A percentile compares a stretch with the other conserved stretches of the same genome.
phyloP scores from a whole-genome alignment of 2,888 invertebrate genomes.

The Erpobdella octoculata region DNA sequence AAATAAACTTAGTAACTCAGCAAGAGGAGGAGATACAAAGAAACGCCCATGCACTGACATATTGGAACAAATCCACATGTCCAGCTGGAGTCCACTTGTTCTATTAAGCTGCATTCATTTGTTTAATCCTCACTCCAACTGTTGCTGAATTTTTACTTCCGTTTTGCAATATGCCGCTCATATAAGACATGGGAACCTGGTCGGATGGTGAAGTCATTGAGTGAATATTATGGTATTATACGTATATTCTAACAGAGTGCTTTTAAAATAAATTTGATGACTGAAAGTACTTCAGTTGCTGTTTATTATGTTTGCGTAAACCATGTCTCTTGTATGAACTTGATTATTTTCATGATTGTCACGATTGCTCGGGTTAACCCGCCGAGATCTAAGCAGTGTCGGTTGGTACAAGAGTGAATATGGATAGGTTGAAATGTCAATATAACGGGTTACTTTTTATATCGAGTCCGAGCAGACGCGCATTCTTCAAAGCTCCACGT shows the following conservation, averaged over 20 bases:
- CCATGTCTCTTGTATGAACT: too few relatives aligned
- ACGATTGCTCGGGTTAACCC: too few relatives aligned
- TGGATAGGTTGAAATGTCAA: constrained; percentile 11
- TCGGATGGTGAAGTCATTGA: background rate
- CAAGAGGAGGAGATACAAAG: background rate
- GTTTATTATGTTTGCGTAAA: too few relatives aligned
- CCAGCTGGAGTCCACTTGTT: constrained; percentile 11
- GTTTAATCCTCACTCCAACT: constrained; percentile 17
- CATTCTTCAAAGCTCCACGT: constrained; percentile 13
- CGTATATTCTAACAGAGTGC: too few relatives aligned
- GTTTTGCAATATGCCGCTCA: constrained; percentile 16
- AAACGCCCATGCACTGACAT: background rate
- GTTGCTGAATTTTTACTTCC: constrained; percentile 19
- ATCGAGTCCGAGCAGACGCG: background rate
- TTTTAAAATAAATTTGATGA: too few relatives aligned
- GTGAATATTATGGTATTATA: too few relatives aligned
- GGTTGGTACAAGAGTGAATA: too few relatives aligned
- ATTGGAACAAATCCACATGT: background rate
- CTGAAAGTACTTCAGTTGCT: too few relatives aligned
- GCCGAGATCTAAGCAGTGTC: too few relatives aligned
- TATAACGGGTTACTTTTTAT: constrained; percentile 3
- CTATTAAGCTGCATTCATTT: constrained; percentile 15
- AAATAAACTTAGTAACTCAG: background rate
- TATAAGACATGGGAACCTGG: background rate
- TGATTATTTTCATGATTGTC: too few relatives aligned